Conservation (phyloP, 2,113 vertebrate genomes). For the Stigmatopora nigra region DNA sequence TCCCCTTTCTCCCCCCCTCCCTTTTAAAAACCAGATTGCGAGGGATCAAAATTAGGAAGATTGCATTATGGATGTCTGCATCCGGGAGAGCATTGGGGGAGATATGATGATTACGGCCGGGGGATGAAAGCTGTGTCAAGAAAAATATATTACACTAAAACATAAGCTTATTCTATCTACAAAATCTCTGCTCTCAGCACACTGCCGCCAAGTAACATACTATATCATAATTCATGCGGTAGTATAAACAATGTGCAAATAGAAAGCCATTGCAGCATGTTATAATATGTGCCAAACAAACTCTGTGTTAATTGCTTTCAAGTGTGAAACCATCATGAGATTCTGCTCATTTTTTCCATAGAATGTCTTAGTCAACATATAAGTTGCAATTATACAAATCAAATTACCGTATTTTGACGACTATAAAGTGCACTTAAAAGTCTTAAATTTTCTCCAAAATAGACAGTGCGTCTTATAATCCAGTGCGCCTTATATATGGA, state of each 20-base stretch:
- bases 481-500: too few relatives aligned
- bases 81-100: slow-evolving; percentile 75
- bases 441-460: too few relatives aligned
- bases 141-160: slow-evolving; percentile 73
- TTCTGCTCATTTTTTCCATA: slow-evolving; percentile 31
- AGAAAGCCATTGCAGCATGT: slow-evolving; percentile 28
- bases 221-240: slow-evolving; percentile 53
- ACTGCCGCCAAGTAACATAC: slow-evolving; percentile 40
- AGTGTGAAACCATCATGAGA: slow-evolving; percentile 33
- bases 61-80: slow-evolving; percentile 79
- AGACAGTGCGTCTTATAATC: too few relatives aligned
- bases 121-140: slow-evolving; percentile 75
- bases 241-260: slow-evolving; percentile 36
- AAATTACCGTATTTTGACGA: too few relatives aligned
- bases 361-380: slow-evolving; percentile 25
- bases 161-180: slow-evolving; percentile 65
- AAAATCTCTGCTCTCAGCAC: slow-evolving; percentile 65
- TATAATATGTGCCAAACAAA: slow-evolving; percentile 34
- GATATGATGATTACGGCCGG: slow-evolving; percentile 75
- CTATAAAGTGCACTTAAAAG: too few relatives aligned
- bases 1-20: slow-evolving; percentile 67
- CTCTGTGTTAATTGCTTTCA: slow-evolving; percentile 47
- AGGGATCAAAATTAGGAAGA: slow-evolving; percentile 79
- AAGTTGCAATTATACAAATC: slow-evolving; percentile 48
- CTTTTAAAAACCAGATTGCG: slow-evolving; percentile 80